Evolutionary conservation across 1,140 invertebrate species (phyloP).

Genomic region (Helicoverpa zea): DNA sequence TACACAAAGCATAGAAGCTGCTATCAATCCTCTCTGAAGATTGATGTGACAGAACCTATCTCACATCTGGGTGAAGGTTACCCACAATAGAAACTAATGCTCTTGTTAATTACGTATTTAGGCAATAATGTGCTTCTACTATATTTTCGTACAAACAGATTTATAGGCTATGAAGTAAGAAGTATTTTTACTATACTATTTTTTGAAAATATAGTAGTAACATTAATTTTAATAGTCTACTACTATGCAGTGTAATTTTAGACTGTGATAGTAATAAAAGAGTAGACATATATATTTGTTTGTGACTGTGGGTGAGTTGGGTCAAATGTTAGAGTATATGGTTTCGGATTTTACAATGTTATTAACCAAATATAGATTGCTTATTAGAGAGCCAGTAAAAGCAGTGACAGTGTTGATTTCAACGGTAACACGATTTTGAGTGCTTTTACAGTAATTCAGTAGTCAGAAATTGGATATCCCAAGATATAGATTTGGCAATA

Average conservation of each 20-base stretch:
- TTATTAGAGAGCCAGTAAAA: no score
- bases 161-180: background rate
- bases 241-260: no score
- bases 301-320: background rate
- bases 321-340: background rate
- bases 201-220: no score
- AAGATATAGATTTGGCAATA: no score
- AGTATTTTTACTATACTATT: no score
- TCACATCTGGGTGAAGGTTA: conserved; percentile 74
- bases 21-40: conserved; percentile 80
- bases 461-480: no score
- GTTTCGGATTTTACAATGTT: background rate
- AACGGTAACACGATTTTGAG: no score
- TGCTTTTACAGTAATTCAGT: no score
- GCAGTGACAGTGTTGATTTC: no score
- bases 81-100: conserved; percentile 57
- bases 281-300: background rate
- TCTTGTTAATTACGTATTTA: conserved; percentile 55
- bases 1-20: conserved; percentile 75
- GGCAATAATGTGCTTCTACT: conserved; percentile 31
- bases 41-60: conserved; percentile 76
- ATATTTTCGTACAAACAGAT: conserved; percentile 4
- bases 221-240: no score
- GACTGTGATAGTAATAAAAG: no score
- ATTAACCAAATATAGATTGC: background rate